These are phyloP conservation scores for Apoderus coryli DNA, from an alignment of 2,888 invertebrate species.

Conservation along the genomic window DNA sequence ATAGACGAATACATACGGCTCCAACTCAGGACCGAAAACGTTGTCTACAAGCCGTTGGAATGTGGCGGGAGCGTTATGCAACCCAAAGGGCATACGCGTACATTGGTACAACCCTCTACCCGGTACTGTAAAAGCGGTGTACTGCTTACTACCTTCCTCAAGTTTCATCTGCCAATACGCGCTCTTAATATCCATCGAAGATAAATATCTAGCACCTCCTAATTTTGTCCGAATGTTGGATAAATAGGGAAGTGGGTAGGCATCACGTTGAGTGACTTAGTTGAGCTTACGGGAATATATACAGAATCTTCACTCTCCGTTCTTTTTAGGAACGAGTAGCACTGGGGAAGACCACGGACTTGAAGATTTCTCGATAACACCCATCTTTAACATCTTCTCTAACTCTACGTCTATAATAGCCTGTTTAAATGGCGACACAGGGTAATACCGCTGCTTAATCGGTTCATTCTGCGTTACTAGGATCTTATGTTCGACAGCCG, in stretches of 20 bases:
- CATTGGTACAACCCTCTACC: conserved; percentile 21
- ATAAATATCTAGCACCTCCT: no score
- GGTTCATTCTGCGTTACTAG: conserved; percentile 4
- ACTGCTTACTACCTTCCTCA: conserved; percentile 2
- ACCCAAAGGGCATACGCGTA: conserved; percentile 18
- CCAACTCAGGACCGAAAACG: conserved; percentile 17
- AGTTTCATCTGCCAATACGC: conserved; percentile 7
- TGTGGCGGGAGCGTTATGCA: conserved; percentile 18
- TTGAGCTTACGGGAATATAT: no score
- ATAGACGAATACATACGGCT: conserved; percentile 19
- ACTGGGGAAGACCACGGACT: conserved; percentile 9
- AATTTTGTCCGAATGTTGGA: not conserved
- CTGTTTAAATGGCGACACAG: conserved; percentile 10
- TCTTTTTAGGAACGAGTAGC: no score
- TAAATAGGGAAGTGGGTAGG: not conserved
- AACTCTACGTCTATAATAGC: conserved; percentile 9
- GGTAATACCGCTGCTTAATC: conserved; percentile 7
- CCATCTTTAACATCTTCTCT: conserved; percentile 8
- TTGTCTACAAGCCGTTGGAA: conserved; percentile 18
- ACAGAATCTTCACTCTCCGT: no score
- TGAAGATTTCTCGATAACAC: conserved; percentile 10
- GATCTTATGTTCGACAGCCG: conserved; percentile 7
- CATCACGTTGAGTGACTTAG: no score
- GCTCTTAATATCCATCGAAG: conserved; percentile 8
- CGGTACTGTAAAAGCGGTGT: conserved; percentile 21